Conservation (phyloP, 2,888 invertebrate genomes). For the Cantharis rufa region DNA sequence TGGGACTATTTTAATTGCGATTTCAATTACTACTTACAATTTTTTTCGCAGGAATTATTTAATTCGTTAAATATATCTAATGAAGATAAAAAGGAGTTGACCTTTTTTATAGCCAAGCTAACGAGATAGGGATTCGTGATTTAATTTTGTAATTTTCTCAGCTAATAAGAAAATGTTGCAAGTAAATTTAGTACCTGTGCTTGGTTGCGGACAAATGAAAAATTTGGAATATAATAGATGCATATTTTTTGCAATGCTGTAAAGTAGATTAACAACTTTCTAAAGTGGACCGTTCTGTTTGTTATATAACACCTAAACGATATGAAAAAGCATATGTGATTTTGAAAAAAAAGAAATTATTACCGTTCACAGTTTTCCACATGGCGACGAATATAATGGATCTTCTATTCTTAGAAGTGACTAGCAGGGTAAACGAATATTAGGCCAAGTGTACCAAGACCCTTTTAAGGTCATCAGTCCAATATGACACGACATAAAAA, state of each 20-base stretch:
- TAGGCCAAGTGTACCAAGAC: conserved; percentile 35
- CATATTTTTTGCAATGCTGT: conserved; percentile 42
- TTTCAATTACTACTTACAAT: neutral
- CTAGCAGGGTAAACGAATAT: conserved; percentile 39
- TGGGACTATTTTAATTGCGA: neutral
- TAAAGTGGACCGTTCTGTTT: conserved; percentile 39
- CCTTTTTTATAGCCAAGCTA: neutral
- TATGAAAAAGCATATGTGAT: conserved; percentile 27
- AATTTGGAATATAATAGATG: conserved; percentile 20
- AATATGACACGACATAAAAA: conserved; percentile 11
- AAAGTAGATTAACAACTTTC: conserved; percentile 50
- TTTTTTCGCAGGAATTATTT: neutral
- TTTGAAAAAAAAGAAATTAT: conserved; percentile 36
- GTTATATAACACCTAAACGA: conserved; percentile 37
- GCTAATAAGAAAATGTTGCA: neutral
- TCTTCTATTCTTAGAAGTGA: conserved; percentile 51
- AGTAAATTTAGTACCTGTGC: neutral
- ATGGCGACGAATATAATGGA: conserved; percentile 36
- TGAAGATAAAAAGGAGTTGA: neutral
- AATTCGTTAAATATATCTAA: neutral
- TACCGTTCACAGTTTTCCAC: conserved; percentile 44
- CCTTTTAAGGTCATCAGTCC: conserved; percentile 41
- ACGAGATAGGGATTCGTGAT: neutral
- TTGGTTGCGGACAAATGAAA: neutral
- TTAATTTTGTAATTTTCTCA: neutral